Evolutionary conservation across 2,888 invertebrate genomes (phyloP), one percentile per base, ranked within the genome.

Genomic region (Ophonus ardosiacus): DNA sequence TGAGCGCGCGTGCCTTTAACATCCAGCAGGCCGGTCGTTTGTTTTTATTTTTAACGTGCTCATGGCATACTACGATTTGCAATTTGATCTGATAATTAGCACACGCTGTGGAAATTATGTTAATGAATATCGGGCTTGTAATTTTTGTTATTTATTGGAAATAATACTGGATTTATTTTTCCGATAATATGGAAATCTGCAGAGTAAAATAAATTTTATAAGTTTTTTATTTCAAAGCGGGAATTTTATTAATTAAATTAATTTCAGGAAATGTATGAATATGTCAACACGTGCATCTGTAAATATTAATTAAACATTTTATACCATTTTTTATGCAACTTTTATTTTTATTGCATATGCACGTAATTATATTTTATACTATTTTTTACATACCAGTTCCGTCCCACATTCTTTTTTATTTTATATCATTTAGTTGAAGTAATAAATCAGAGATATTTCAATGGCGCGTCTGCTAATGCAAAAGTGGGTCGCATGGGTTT

Each of bases 111-210:
- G 7, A 1, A 57, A 31, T 56, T 15, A 78, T 78, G 56, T 7
- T 24, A 78, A 78, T 59, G 17, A 15, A n/a, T n/a, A 43, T 15
- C 15, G 71, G 7, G 7, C 8, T 18, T 8, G 18, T 74, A 57
- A 51, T 38, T 56, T 78, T 24, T 57, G 7, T 24, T 57, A 78
- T 57, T 74, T 74, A 78, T 78, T 78, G 59, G 31, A n/a, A 59
- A 78, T 78, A 24, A 24, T 57, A 31, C 7, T 17, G 21, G 78
- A 31, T 59, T 57, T 78, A 78, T 57, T 78, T 76, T 78, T 76
- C 17, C 15, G 56, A 57, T 51, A 38, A 24, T 15, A 57, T 57
- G 56, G 57, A 78, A 78, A 78, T 59, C 71, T 74, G 8, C 43
- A 2, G 18, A 10, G 10, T 51, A 0, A 18, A 57, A 74, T 76